Base-by-base conservation (phyloP, 1,140 invertebrate species). In the Cyphomyrmex costatus region DNA sequence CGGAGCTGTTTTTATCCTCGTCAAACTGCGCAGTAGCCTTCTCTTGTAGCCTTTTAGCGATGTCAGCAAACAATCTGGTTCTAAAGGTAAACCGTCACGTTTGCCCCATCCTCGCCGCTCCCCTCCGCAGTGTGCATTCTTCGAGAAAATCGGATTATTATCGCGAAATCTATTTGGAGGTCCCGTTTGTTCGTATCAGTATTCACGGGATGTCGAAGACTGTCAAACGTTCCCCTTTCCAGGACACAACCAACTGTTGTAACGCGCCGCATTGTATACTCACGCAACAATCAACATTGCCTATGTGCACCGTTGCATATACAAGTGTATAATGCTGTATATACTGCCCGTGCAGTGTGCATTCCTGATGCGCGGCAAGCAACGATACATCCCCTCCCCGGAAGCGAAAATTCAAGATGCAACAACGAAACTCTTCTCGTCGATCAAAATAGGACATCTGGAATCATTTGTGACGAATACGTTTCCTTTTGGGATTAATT, bases 271-370 rank as follows among this genome's bases (percentile, higher is more conserved):
- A 92, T 92, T 91, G 92, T 93, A 90, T 91, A 91, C 91, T 91
- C 89, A 88, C 90, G 86, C 91, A 91, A 93, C 92, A 92, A 92
- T 93, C 91, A 93, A 93, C 92, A 93, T 86, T 89, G 88, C 84
- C 89, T 88, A 87, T 88, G 92, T 89, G 87, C 91, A 85, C 78
- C 90, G 85, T 89, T 89, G 87, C 90, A 90, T 86, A 91, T 89
- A 91, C 91, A 93, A 91, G 88, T 87, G 77, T 88, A 91, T 89
- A 91, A 85, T 86, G 86, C 70, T 58, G 73, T 73, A 58, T 60
- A 61, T 51, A 74, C 46, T 42, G 33, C 33, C 36, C 33, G 78
- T 46, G 49, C 61, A 84, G 36, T 86, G 79, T 79, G 82, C 82
- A 78, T 82, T 36, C 56, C 66, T 58, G 66, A 85, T 78, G 76